Percentiles rank a stretch among this genome's conserved stretches.
Evolutionary conservation across 2,113 vertebrate species (phyloP).

Genomic region (Hemibagrus wyckioides): DNA sequence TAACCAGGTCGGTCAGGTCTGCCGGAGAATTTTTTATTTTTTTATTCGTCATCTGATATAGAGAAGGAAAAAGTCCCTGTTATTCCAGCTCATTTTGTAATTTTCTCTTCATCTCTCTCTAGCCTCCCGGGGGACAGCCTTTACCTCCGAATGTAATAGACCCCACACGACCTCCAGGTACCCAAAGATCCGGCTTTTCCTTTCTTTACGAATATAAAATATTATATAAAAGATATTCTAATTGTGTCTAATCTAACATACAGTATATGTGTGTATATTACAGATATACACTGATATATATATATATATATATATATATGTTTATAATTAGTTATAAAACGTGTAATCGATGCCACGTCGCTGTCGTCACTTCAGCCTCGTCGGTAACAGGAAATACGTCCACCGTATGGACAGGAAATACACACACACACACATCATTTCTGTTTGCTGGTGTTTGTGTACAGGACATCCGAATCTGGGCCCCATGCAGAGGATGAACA

Average conservation of each 20-base stretch:
- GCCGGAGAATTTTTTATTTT: neutral
- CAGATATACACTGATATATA: neutral
- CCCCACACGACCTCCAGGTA: slow-evolving; percentile 54
- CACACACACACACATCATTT: neutral
- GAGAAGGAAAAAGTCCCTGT: neutral
- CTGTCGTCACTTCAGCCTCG: too few species aligned
- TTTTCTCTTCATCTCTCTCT: neutral
- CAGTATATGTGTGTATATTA: neutral
- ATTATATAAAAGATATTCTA: neutral
- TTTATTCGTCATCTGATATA: neutral
- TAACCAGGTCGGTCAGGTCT: slow-evolving; percentile 72
- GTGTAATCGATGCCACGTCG: too few species aligned
- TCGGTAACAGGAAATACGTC: neutral
- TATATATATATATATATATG: too few species aligned
- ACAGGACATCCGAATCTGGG: slow-evolving; percentile 55
- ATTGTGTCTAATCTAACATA: neutral
- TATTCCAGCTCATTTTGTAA: neutral
- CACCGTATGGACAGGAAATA: neutral
- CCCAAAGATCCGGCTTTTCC: neutral
- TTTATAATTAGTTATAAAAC: neutral
- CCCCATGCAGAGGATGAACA: slow-evolving; percentile 55
- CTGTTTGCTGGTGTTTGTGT: neutral
- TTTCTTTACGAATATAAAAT: too few species aligned
- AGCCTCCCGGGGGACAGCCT: slow-evolving; percentile 53
- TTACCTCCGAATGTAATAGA: slow-evolving; percentile 57